Evolutionary conservation across 2,113 vertebrate genomes (phyloP).

Genomic region (Macrotus californicus): DNA sequence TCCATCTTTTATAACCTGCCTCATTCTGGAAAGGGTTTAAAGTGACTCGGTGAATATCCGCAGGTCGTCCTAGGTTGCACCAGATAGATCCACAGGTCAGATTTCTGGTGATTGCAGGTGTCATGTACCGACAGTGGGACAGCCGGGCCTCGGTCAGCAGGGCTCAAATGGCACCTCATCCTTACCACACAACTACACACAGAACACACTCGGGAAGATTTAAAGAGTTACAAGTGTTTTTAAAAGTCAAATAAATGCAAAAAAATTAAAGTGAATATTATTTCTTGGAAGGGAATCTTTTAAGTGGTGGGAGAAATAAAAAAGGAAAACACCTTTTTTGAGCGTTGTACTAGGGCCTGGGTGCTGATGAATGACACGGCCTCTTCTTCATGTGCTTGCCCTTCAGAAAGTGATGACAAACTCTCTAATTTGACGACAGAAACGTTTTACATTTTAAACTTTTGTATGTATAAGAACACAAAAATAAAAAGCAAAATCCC

Average conservation of each 20-base stretch:
- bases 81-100: slow-evolving; percentile 15
- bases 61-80: neutral
- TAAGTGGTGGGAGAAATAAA: neutral
- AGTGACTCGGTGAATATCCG: neutral
- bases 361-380: neutral
- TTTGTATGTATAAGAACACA: neutral
- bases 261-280: neutral
- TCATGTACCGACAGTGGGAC: neutral
- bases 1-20: slow-evolving; percentile 5
- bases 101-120: neutral
- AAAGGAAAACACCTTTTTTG: neutral
- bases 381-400: neutral
- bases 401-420: neutral
- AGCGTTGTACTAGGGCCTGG: neutral
- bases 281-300: neutral
- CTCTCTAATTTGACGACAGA: neutral
- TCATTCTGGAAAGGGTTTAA: neutral
- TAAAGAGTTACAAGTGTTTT: neutral
- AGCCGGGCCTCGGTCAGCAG: neutral
- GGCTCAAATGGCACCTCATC: neutral
- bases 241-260: neutral
- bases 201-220: neutral
- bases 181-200: neutral
- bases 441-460: neutral
- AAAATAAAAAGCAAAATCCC: neutral